These are phyloP conservation scores for Cygnus atratus DNA, from an alignment of 2,113 vertebrate species.

Conservation along the genomic window DNA sequence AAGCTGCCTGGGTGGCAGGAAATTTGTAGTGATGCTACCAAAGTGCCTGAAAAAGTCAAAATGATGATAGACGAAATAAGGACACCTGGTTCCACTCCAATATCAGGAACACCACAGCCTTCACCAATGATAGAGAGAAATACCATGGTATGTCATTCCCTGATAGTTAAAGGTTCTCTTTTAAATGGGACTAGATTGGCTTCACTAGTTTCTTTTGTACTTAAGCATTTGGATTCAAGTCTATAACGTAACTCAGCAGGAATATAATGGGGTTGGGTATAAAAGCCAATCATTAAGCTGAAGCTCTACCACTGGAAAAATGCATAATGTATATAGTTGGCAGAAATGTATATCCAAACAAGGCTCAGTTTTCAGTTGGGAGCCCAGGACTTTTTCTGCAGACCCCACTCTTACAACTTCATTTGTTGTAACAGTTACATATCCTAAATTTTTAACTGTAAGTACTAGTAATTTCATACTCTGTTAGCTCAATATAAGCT, in stretches of 20 bases:
- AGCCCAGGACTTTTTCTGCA: not conserved
- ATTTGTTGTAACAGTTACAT: not conserved
- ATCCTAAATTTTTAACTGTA: not conserved
- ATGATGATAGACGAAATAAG: constrained; percentile 88
- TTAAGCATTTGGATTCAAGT: not conserved
- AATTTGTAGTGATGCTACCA: constrained; percentile 88
- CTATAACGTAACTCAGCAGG: not conserved
- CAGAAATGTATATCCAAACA: not conserved
- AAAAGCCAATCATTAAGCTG: not conserved
- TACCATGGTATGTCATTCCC: constrained; percentile 71
- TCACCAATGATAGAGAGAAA: constrained; percentile 80
- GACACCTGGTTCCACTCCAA: constrained; percentile 68
- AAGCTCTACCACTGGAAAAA: not conserved
- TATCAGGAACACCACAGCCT: constrained; percentile 81
- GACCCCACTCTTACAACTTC: not conserved
- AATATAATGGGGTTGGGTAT: not conserved
- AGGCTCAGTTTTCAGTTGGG: not conserved
- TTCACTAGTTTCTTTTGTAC: not conserved
- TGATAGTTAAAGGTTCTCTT: not conserved
- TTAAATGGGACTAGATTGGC: not conserved
- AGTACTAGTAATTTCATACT: not conserved
- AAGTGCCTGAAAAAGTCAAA: constrained; percentile 87
- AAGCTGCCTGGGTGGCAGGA: constrained; percentile 92
- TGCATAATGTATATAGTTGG: accelerated
- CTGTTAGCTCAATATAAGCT: not conserved